Evolutionary conservation across 2,797 vertebrate genomes (phyloP).

Genomic region (Craterocephalus amniculus): DNA sequence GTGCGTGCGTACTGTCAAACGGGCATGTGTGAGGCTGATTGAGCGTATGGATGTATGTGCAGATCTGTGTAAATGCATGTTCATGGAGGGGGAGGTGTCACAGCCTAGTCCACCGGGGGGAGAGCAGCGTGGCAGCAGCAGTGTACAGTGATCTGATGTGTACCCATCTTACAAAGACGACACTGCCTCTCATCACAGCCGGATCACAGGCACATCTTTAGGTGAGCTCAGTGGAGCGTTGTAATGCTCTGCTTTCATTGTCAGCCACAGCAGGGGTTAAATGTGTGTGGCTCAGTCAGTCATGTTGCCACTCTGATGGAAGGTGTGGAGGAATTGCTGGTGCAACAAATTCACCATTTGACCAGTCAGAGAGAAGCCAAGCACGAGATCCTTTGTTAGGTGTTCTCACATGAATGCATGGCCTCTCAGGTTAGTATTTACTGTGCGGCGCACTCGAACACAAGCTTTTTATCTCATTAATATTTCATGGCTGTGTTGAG

Average conservation of each 20-base stretch:
- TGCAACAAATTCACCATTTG: conserved; percentile 58
- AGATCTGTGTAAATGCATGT: conserved; percentile 46
- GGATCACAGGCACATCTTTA: conserved; percentile 75
- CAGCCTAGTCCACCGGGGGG: conserved; percentile 52
- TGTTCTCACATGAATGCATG: conserved; percentile 7
- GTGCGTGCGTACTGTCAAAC: conserved; percentile 19
- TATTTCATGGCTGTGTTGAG: conserved; percentile 73
- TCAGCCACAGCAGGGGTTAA: conserved; percentile 60
- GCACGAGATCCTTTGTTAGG: conserved; percentile 19
- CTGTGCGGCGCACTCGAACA: conserved; percentile 38
- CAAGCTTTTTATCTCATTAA: conserved; percentile 72
- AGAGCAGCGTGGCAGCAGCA: conserved; percentile 53
- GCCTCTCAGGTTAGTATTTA: conserved; percentile 22
- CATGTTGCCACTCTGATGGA: conserved; percentile 59
- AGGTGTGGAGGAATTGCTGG: conserved; percentile 22
- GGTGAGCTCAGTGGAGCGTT: conserved; percentile 49
- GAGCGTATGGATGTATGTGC: conserved; percentile 51
- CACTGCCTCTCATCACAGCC: conserved; percentile 66
- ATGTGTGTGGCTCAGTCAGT: conserved; percentile 73
- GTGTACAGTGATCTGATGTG: conserved; percentile 64
- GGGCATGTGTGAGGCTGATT: conserved; percentile 55
- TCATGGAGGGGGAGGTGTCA: conserved; percentile 20
- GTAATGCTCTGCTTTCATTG: conserved; percentile 38
- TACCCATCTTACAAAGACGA: conserved; percentile 63
- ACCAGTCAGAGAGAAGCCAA: conserved; percentile 48